Evolutionary conservation across 2,113 vertebrate genomes (phyloP), one percentile per base, ranked within the genome.

Genomic region (Limanda limanda): DNA sequence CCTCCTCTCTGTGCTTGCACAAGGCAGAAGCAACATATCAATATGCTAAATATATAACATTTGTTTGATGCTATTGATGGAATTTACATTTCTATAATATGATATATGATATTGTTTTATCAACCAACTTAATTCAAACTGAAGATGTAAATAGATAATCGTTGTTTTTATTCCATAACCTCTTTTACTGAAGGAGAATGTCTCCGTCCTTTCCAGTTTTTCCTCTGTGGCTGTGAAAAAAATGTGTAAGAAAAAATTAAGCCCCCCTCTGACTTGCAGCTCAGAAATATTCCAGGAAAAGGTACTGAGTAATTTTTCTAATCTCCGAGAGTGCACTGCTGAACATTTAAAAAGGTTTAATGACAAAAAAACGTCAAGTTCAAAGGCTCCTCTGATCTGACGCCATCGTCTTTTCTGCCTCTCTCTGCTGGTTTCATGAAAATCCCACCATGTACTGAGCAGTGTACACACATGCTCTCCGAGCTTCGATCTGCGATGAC

Each of bases 301-400:
- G 81, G 78, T 85, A 52, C 71, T 88, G 47, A 78, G 82, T 74
- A 4, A 81, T 90, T 87, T 31, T 91, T 18, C 20, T 91, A 91
- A 91, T 92, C 87, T 89, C 71, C 51, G 58, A 76, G 84, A 86
- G 77, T 20, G 24, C 81, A 57, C 81, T 75, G 86, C 80, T 87
- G 78, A 88, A 85, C 71, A 78, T 90, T 92, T 88, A 80, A 87
- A 51, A 85, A 76, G 79, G 78, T 92, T 91, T 92, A 91, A 91
- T 87, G 83, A 78, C 74, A 84, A 80, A 77, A 77, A 86, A 75
- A 65, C 51, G 61, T 66, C 73, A 48, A 83, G 82, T 89, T 87
- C 83, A 89, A 88, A 92, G 74, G 79, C 78, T 89, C 78, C 68
- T 68, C 57, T 56, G 15, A 59, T 67, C 47, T 79, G 86, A 83